Conservation (phyloP, 2,113 vertebrate species). For the Mastomys natalensis region DNA sequence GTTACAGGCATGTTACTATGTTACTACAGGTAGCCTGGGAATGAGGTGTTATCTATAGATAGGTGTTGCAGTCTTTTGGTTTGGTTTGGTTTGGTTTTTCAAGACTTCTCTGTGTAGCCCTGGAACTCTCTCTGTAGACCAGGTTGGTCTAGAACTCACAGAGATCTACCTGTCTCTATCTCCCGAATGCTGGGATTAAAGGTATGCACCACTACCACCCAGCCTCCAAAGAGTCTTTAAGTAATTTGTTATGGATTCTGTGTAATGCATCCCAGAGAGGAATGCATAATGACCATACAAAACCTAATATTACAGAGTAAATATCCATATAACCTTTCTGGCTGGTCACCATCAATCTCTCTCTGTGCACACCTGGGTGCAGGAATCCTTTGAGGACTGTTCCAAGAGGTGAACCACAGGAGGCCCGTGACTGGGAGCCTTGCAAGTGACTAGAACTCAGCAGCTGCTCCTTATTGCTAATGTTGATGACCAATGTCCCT, state of each 20-base stretch:
- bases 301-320: neutral
- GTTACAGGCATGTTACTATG: neutral
- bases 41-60: neutral
- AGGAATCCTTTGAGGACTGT: fast-evolving
- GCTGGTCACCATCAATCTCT: neutral
- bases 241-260: neutral
- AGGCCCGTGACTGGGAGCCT: neutral
- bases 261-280: neutral
- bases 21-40: neutral
- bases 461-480: neutral
- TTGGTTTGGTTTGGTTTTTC: neutral
- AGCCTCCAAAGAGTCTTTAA: neutral
- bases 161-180: neutral
- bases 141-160: neutral
- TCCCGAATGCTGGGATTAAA: neutral
- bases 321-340: neutral
- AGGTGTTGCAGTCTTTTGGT: neutral
- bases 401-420: fast-evolving
- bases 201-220: neutral
- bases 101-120: neutral
- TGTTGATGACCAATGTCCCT: neutral
- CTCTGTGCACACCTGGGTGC: neutral
- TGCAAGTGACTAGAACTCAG: neutral
- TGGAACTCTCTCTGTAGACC: neutral
- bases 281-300: neutral